Conservation (phyloP, 2,888 invertebrate species). For the Lobophora halterata region DNA sequence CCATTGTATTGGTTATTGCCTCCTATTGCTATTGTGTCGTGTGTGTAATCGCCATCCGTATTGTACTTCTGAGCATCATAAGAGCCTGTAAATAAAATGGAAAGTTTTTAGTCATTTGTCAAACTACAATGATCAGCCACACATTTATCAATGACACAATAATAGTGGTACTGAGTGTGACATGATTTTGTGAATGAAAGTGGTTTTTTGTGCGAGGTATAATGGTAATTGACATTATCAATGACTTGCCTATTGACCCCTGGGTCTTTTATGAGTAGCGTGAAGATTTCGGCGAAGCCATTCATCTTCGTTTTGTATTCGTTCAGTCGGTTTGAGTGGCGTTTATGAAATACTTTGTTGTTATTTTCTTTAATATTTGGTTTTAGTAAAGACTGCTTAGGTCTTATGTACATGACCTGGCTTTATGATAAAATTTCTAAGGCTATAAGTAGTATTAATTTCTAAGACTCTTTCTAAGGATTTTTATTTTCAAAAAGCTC, state of each 20-base stretch:
- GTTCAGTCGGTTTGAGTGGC: no score
- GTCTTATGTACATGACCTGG: no score
- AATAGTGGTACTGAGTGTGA: constrained; percentile 41
- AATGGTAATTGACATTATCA: constrained; percentile 23
- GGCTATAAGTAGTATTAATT: no score
- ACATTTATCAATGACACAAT: constrained; percentile 64
- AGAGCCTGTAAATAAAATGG: constrained; percentile 76
- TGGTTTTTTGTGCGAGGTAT: constrained; percentile 24
- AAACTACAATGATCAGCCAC: constrained; percentile 52
- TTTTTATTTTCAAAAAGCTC: no score
- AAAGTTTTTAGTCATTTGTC: constrained; percentile 71
- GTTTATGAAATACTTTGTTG: no score
- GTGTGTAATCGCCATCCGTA: constrained; percentile 59
- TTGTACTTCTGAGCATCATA: constrained; percentile 72
- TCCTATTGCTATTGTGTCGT: constrained; percentile 42
- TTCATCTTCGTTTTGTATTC: no score
- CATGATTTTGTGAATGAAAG: constrained; percentile 45
- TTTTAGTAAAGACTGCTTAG: no score
- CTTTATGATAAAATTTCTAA: no score
- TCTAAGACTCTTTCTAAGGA: no score
- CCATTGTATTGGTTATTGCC: constrained; percentile 50
- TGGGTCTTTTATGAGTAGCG: constrained; percentile 15
- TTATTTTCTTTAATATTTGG: no score
- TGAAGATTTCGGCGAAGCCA: constrained; percentile 7
- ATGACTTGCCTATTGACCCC: constrained; percentile 18